A percentile compares a stretch with the other conserved stretches of the same genome.
These are phyloP conservation scores for Hippocampus mohnikei DNA, from an alignment of 2,113 vertebrate species.

Conservation along the genomic window DNA sequence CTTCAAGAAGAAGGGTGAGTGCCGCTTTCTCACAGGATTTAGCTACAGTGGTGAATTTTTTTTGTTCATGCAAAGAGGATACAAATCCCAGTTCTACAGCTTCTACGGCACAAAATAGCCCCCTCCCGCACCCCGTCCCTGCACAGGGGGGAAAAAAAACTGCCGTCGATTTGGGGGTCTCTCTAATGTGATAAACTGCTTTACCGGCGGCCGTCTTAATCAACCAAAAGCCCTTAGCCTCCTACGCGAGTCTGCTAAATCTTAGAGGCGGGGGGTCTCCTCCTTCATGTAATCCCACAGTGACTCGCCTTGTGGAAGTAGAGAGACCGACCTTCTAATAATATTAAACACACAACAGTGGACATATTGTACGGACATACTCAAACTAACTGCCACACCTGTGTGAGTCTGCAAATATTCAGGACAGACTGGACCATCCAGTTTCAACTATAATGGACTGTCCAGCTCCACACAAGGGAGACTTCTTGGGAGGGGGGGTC, in stretches of 20 bases:
- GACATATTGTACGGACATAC: constrained; percentile 4
- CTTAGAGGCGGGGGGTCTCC: not conserved
- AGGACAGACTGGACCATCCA: not conserved
- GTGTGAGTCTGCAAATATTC: constrained; percentile 8
- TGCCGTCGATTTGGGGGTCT: constrained; percentile 19
- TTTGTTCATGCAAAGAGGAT: not conserved
- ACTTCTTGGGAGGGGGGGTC: constrained; percentile 7
- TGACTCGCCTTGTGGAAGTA: not conserved
- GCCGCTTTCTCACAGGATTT: not conserved
- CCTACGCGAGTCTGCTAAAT: constrained; percentile 20
- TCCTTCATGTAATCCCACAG: constrained; percentile 10
- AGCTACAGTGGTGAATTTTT: too few relatives aligned
- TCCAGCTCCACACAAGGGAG: constrained; percentile 22
- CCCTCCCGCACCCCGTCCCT: not conserved
- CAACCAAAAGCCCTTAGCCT: constrained; percentile 41
- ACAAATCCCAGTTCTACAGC: not conserved
- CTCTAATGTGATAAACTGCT: constrained; percentile 58
- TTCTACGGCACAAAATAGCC: not conserved
- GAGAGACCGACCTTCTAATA: not conserved
- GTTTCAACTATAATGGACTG: not conserved
- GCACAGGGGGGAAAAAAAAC: not conserved
- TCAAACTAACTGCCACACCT: constrained; percentile 19
- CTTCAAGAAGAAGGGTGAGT: constrained; percentile 94
- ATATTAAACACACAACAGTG: not conserved
- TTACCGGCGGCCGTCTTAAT: constrained; percentile 49